Conservation (phyloP, 1,140 invertebrate species). For the Hypsibius dujardini region DNA sequence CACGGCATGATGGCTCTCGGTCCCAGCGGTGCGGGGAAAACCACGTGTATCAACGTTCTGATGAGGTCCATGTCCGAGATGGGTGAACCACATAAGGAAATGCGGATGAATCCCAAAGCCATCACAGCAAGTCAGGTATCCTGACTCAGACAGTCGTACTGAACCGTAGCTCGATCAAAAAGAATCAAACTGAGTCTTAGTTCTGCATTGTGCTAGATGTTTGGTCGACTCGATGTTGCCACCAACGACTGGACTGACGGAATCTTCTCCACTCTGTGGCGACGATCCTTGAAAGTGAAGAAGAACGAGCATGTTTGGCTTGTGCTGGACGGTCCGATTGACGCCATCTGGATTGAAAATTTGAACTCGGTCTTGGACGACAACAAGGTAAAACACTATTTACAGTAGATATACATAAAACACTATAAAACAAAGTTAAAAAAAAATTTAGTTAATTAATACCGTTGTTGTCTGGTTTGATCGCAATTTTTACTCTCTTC, state of each 20-base stretch:
- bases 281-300: constrained; percentile 74
- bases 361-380: constrained; percentile 87
- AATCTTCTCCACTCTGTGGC: constrained; percentile 86
- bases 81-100: constrained; percentile 69
- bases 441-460: not conserved
- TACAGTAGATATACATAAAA: not conserved
- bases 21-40: constrained; percentile 81
- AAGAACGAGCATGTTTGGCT: constrained; percentile 68
- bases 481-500: constrained; percentile 10
- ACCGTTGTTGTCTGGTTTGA: not conserved
- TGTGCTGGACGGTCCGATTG: constrained; percentile 81
- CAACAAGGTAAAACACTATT: constrained; percentile 45
- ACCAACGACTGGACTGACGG: constrained; percentile 97
- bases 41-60: constrained; percentile 76
- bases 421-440: not conserved
- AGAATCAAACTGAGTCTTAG: no score
- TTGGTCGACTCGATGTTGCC: constrained; percentile 78
- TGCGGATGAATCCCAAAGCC: constrained; percentile 95
- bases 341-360: constrained; percentile 94
- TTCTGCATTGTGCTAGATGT: constrained; percentile 51
- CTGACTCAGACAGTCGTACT: not conserved
- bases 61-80: constrained; percentile 74
- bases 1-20: constrained; percentile 95
- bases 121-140: constrained; percentile 62
- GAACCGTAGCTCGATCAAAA: no score